phyloP scores from a whole-genome alignment of 2,888 invertebrate genomes.

The Molanna angustata region DNA sequence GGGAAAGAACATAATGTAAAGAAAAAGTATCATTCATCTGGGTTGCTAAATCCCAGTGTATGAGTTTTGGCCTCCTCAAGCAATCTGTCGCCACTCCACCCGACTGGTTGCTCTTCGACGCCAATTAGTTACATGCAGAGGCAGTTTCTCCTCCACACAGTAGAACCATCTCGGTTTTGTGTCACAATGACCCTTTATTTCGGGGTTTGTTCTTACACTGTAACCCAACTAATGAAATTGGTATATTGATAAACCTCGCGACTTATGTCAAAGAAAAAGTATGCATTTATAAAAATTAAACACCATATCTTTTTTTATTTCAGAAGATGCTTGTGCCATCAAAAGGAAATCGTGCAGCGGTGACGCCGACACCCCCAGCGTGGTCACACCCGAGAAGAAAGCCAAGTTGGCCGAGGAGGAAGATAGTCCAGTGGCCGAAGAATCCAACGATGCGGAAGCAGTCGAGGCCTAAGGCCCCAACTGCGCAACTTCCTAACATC shows the following conservation, averaged over 20 bases:
- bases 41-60: no score
- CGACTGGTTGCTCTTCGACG: no score
- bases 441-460: slow-evolving; percentile 55
- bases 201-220: background rate
- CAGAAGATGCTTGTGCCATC: slow-evolving; percentile 52
- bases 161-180: no score
- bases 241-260: no score
- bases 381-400: slow-evolving; percentile 69
- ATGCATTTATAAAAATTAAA: background rate
- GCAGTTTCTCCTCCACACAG: no score
- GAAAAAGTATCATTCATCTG: no score
- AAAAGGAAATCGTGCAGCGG: slow-evolving; percentile 69
- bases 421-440: slow-evolving; percentile 48
- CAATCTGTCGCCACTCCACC: no score
- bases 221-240: background rate
- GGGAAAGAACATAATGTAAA: no score
- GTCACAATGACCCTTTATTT: no score
- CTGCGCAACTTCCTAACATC: slow-evolving; percentile 17
- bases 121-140: no score
- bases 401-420: slow-evolving; percentile 63
- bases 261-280: background rate
- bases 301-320: slow-evolving; percentile 25
- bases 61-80: no score
- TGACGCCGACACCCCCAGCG: slow-evolving; percentile 55
- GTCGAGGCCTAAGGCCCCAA: slow-evolving; percentile 53